These are phyloP conservation scores for Trichoplusia ni DNA, from an alignment of 1,140 invertebrate genomes.

Conservation along the genomic window DNA sequence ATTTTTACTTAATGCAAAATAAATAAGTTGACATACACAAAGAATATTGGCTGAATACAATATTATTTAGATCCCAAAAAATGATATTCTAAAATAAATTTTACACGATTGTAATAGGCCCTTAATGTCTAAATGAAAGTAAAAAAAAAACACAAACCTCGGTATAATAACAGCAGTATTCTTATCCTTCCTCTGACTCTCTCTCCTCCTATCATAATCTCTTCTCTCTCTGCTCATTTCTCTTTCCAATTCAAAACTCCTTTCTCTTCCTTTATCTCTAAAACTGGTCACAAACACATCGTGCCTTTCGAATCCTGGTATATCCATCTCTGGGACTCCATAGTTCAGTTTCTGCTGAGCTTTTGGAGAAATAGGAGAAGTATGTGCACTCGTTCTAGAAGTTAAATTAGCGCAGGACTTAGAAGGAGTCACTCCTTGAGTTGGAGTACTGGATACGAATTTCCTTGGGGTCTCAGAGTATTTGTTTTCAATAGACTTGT, in stretches of 20 bases:
- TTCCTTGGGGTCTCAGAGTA: constrained; percentile 72
- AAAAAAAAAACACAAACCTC: constrained; percentile 53
- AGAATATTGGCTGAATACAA: too few species aligned
- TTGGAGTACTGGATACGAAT: constrained; percentile 72
- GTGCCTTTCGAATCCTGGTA: constrained; percentile 52
- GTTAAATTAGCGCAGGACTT: constrained; percentile 76
- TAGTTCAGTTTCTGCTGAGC: constrained; percentile 83
- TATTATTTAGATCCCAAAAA: too few species aligned
- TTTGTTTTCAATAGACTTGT: constrained; percentile 57
- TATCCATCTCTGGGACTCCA: constrained; percentile 52
- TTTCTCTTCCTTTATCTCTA: constrained; percentile 63
- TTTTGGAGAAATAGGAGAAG: constrained; percentile 77
- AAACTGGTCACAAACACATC: constrained; percentile 73
- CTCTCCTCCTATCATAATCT: constrained; percentile 37
- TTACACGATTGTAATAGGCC: too few species aligned
- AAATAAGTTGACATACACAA: too few species aligned
- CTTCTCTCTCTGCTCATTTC: constrained; percentile 63
- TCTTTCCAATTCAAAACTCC: constrained; percentile 69
- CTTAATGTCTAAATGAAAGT: too few species aligned
- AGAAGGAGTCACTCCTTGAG: constrained; percentile 68
- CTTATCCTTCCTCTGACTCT: constrained; percentile 57
- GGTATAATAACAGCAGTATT: constrained; percentile 78
- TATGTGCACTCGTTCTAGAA: constrained; percentile 43
- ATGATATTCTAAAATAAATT: too few species aligned
- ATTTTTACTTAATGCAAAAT: too few species aligned